Conservation (phyloP, 2,113 vertebrate genomes). For the Sciurus niger region DNA sequence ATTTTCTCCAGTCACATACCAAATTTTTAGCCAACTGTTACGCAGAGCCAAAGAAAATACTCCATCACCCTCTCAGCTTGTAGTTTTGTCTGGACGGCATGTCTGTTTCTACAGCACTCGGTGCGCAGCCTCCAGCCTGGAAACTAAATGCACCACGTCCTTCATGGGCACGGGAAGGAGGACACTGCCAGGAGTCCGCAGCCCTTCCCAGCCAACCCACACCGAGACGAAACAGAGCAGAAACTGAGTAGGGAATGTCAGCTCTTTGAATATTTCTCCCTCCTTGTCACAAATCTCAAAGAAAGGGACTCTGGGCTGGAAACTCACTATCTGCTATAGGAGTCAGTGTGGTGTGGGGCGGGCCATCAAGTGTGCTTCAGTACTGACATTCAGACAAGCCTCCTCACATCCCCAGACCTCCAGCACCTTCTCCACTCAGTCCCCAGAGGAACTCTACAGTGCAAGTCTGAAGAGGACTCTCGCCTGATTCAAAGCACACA, state of each 20-base stretch:
- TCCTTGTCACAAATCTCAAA: background rate
- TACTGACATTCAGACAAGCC: background rate
- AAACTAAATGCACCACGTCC: rapidly evolving
- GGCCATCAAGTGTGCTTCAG: background rate
- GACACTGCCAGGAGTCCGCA: background rate
- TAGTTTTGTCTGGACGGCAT: background rate
- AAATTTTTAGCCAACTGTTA: background rate
- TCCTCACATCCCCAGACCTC: background rate
- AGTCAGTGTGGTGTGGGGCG: background rate
- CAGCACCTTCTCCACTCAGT: background rate
- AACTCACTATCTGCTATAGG: background rate
- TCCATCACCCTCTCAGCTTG: background rate
- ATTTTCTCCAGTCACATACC: background rate
- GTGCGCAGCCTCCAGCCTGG: rapidly evolving
- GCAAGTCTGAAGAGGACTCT: background rate
- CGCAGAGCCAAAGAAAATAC: constrained; percentile 31
- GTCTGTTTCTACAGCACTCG: background rate
- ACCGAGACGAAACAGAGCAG: background rate
- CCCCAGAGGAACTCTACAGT: background rate
- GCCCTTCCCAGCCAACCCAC: background rate
- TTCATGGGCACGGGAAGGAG: background rate
- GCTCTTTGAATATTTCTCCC: background rate
- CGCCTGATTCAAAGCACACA: background rate
- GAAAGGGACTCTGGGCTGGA: background rate
- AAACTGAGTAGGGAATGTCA: background rate